A percentile compares a stretch with the other conserved stretches of the same genome.
phyloP scores from a whole-genome alignment of 2,888 invertebrate genomes.

The Lissocephala sabroskyi region DNA sequence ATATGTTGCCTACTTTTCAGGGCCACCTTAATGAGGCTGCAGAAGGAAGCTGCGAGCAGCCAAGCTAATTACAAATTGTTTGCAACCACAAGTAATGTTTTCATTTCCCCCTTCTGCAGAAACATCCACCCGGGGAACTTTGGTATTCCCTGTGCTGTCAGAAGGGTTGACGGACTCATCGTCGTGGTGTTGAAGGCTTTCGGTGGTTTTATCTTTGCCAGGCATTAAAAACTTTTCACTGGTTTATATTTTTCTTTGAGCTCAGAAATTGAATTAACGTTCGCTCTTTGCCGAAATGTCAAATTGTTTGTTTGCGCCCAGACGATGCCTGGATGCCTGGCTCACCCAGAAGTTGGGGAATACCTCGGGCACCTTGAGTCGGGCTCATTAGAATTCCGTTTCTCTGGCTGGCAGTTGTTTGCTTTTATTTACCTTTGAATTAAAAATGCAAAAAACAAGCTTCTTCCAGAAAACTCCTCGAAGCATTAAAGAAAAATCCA shows the following conservation, averaged over 20 bases:
- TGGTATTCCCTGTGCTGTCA: constrained; percentile 14
- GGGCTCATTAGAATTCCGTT: constrained; percentile 60
- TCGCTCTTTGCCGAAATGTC: constrained; percentile 43
- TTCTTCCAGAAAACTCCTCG: constrained; percentile 5
- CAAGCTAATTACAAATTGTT: constrained; percentile 64
- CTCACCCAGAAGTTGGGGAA: background rate
- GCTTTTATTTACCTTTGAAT: constrained; percentile 64
- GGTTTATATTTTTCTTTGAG: constrained; percentile 62
- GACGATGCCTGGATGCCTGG: too few species aligned
- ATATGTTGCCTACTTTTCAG: background rate
- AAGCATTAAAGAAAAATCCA: constrained; percentile 1
- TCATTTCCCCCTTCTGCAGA: constrained; percentile 30
- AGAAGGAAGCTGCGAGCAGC: too few species aligned
- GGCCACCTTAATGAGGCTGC: too few species aligned
- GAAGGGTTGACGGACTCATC: constrained; percentile 55
- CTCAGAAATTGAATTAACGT: constrained; percentile 64
- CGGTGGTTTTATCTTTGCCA: constrained; percentile 28
- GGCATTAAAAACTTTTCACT: constrained; percentile 55
- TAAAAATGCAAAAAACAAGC: constrained; percentile 68
- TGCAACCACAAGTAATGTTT: constrained; percentile 61
- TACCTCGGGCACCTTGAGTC: constrained; percentile 44
- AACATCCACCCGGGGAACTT: background rate
- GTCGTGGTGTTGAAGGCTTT: constrained; percentile 2
- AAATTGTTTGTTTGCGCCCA: constrained; percentile 28
- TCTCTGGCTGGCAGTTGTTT: constrained; percentile 34